These are phyloP conservation scores for Amaurobius ferox DNA, from an alignment of 2,888 invertebrate species.

Conservation along the genomic window DNA sequence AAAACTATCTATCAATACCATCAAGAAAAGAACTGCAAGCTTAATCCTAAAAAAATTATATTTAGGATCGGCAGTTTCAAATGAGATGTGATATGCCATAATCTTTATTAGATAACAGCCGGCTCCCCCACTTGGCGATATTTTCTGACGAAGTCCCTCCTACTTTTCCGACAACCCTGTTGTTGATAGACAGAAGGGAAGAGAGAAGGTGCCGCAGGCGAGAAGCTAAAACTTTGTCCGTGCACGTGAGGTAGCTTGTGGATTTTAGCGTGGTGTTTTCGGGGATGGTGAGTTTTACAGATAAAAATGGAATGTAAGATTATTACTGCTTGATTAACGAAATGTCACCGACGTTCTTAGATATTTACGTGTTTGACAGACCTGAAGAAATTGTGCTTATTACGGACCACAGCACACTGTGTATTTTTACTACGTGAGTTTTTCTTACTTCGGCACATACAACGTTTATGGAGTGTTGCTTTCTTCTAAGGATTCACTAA, in stretches of 20 bases:
- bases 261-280: neutral
- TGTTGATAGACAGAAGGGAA: slow-evolving; percentile 33
- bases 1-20: too few relatives aligned
- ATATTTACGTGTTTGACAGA: slow-evolving; percentile 18
- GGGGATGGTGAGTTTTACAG: neutral
- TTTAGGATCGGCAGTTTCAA: neutral
- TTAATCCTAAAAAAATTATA: too few relatives aligned
- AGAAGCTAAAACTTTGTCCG: too few relatives aligned
- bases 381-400: slow-evolving; percentile 21
- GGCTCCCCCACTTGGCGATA: neutral
- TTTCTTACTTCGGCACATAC: too few relatives aligned
- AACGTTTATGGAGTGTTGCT: too few relatives aligned
- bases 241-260: slow-evolving; percentile 23
- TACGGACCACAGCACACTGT: slow-evolving; percentile 4
- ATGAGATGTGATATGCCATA: neutral
- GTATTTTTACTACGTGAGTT: too few relatives aligned
- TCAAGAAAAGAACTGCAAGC: too few relatives aligned
- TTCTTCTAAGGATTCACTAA: too few relatives aligned
- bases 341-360: slow-evolving; percentile 37
- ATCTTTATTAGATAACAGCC: neutral
- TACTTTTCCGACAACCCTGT: slow-evolving; percentile 41
- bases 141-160: neutral
- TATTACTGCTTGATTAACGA: slow-evolving; percentile 7
- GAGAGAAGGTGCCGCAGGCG: slow-evolving; percentile 30
- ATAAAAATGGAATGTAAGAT: slow-evolving; percentile 28